Base-by-base conservation (phyloP, 2,797 vertebrate genomes). In the Chelidonichthys spinosus region DNA sequence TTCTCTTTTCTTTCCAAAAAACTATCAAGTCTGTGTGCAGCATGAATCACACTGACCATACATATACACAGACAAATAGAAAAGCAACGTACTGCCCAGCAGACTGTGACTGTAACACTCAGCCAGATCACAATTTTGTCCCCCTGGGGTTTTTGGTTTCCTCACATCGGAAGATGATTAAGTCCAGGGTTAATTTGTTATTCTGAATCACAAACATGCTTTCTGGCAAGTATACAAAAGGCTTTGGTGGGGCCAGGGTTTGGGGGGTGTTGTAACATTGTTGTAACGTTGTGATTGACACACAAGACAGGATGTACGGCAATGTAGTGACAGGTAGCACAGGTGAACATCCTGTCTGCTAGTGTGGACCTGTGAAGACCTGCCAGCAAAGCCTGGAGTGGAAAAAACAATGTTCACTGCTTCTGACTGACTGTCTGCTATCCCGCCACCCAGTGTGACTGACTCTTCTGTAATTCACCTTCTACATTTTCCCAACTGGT, bases 281-380 rank as follows among this genome's bases (percentile, higher is more conserved):
- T 53, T 53, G 32, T 53, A 33, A 78, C 7, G 56, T 62, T 49
- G 60, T 74, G 78, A 92, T 69, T 85, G 90, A 89, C 85, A 84
- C 71, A 71, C 40, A 11, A 56, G 67, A 71, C 58, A 40, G 81
- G 72, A 63, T 25, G 25, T 82, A 77, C 82, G 63, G 62, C 75
- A 61, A 37, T 18, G 78, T 40, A 78, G 82, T 90, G 90, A 92
- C 86, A 91, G 87, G 78, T 79, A 88, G 71, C 81, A 83, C 84
- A 87, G 80, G 85, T 83, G 88, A 91, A 83, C 85, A 90, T 93
- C 93, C 92, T 89, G 87, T 83, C 77, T 89, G 86, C 79, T 76
- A 58, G 75, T 68, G 76, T 56, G 76, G 87, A 91, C 93, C 91
- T 94, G 95, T 86, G 86, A 86, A 76, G 85, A 87, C 92, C 78